Evolutionary conservation across 2,797 vertebrate genomes (phyloP).

Genomic region (Erethizon dorsatum): DNA sequence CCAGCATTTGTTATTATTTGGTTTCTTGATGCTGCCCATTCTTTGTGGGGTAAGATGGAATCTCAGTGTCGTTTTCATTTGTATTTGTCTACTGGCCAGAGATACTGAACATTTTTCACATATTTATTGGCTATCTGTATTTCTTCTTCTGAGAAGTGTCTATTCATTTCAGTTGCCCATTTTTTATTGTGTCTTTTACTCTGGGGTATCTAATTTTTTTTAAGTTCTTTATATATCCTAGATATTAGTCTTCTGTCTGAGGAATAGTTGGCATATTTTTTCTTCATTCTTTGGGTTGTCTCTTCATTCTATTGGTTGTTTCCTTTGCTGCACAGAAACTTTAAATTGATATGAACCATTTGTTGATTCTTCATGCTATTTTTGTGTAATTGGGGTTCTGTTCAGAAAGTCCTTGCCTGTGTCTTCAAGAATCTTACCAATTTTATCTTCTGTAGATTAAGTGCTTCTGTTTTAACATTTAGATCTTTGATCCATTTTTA

Average conservation of each 20-base stretch:
- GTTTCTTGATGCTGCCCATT: too few species aligned
- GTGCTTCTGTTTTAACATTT: neutral
- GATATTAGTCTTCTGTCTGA: neutral
- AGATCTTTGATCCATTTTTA: neutral
- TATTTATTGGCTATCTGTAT: too few species aligned
- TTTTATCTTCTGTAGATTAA: neutral
- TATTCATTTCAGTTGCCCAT: neutral
- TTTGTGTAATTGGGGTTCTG: neutral
- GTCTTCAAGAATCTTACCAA: neutral
- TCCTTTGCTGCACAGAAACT: neutral
- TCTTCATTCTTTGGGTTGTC: too few species aligned
- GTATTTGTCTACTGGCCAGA: neutral
- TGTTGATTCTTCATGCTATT: neutral
- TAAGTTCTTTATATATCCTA: too few species aligned
- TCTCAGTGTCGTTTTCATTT: neutral
- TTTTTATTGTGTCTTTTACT: neutral
- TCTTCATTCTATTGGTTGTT: too few species aligned
- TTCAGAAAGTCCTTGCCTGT: neutral
- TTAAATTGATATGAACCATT: neutral
- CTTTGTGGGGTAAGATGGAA: too few species aligned
- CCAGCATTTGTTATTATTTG: too few species aligned
- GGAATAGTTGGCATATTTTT: too few species aligned
- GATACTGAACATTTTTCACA: neutral
- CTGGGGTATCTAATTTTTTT: neutral
- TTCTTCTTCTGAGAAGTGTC: too few species aligned